These are phyloP conservation scores for Anomalospiza imberbis DNA, from an alignment of 2,797 vertebrate genomes.

Conservation along the genomic window DNA sequence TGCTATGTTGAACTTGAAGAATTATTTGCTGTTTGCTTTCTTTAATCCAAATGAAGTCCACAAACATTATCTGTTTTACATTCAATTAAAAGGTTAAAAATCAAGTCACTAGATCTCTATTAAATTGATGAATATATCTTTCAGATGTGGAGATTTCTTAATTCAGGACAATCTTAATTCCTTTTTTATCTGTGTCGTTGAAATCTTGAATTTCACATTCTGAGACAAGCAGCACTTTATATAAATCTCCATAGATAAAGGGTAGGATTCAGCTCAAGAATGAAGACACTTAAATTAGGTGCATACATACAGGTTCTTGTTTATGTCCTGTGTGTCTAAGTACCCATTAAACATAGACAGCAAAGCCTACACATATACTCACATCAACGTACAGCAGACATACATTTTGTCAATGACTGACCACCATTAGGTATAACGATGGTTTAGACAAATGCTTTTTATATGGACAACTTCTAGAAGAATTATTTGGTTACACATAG, in stretches of 20 bases:
- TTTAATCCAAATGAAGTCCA: neutral
- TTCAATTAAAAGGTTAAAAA: neutral
- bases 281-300: neutral
- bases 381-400: neutral
- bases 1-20: neutral
- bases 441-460: neutral
- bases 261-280: neutral
- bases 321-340: neutral
- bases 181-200: neutral
- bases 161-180: neutral
- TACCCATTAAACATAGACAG: neutral
- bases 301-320: fast-evolving
- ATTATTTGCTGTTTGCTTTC: neutral
- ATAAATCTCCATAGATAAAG: neutral
- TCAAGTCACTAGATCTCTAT: neutral
- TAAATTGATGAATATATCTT: neutral
- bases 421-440: neutral
- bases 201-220: neutral
- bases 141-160: neutral
- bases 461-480: neutral
- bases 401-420: neutral
- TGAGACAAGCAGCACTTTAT: neutral
- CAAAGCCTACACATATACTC: neutral
- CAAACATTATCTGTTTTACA: neutral
- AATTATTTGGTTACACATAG: neutral